These are phyloP conservation scores for Halictus quadricinctus DNA, from an alignment of 2,888 invertebrate genomes.

Conservation along the genomic window DNA sequence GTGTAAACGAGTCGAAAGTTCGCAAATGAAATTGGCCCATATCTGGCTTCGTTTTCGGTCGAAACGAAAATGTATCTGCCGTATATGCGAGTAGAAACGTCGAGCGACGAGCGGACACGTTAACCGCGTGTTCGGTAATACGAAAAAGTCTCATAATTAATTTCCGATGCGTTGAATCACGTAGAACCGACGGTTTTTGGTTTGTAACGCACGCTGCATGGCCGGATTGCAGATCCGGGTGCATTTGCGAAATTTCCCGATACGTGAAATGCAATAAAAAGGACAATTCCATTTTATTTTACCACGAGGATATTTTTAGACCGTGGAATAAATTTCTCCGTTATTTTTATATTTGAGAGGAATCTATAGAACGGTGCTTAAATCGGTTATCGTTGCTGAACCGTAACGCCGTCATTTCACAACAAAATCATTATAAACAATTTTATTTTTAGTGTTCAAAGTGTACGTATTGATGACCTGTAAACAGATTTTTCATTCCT, in stretches of 20 bases:
- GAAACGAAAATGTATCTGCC: background rate
- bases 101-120: background rate
- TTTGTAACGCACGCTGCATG: background rate
- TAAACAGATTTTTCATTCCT: background rate
- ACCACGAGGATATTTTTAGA: background rate
- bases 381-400: background rate
- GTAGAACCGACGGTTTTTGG: background rate
- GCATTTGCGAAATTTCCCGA: background rate
- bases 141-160: slow-evolving; percentile 2
- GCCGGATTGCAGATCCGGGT: background rate
- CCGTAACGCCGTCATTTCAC: background rate
- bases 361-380: background rate
- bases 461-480: background rate
- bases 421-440: background rate
- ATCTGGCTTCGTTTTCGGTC: background rate
- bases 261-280: background rate
- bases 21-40: background rate
- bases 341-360: background rate
- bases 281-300: background rate
- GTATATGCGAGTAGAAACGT: background rate
- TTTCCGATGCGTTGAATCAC: background rate
- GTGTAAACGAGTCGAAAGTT: background rate
- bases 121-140: background rate
- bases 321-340: background rate
- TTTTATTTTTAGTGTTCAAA: background rate